These are phyloP conservation scores for Cyclophora albipunctata DNA, from an alignment of 2,888 invertebrate genomes.

Conservation along the genomic window DNA sequence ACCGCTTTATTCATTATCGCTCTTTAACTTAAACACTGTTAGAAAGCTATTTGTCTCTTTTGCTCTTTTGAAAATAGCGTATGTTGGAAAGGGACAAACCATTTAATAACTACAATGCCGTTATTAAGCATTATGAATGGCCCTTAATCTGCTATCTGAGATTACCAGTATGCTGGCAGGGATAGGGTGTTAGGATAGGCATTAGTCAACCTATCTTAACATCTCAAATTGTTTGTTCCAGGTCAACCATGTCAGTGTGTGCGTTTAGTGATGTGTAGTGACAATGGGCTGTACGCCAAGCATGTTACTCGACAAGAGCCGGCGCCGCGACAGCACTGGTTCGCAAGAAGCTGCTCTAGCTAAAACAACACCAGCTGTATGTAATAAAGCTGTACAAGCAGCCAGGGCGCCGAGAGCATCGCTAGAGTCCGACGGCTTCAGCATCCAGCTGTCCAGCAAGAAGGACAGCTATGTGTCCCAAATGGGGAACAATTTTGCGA, in stretches of 20 bases:
- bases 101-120: too few relatives aligned
- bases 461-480: constrained; percentile 73
- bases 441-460: constrained; percentile 67
- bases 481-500: constrained; percentile 72
- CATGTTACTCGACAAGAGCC: constrained; percentile 76
- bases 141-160: too few relatives aligned
- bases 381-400: constrained; percentile 64
- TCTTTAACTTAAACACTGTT: too few relatives aligned
- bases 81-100: too few relatives aligned
- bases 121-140: too few relatives aligned
- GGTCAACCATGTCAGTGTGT: constrained; percentile 36
- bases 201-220: too few relatives aligned
- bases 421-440: constrained; percentile 68
- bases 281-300: constrained; percentile 78
- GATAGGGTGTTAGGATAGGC: too few relatives aligned
- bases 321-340: constrained; percentile 71
- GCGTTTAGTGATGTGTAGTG: constrained; percentile 60
- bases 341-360: constrained; percentile 69
- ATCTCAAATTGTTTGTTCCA: constrained; percentile 38
- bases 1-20: too few relatives aligned
- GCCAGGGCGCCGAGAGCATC: constrained; percentile 66
- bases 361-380: constrained; percentile 59
- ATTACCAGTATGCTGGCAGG: too few relatives aligned
- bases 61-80: too few relatives aligned
- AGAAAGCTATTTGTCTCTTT: too few relatives aligned